Base-by-base conservation (phyloP, 2,888 invertebrate genomes). In the Tipula vernalis region DNA sequence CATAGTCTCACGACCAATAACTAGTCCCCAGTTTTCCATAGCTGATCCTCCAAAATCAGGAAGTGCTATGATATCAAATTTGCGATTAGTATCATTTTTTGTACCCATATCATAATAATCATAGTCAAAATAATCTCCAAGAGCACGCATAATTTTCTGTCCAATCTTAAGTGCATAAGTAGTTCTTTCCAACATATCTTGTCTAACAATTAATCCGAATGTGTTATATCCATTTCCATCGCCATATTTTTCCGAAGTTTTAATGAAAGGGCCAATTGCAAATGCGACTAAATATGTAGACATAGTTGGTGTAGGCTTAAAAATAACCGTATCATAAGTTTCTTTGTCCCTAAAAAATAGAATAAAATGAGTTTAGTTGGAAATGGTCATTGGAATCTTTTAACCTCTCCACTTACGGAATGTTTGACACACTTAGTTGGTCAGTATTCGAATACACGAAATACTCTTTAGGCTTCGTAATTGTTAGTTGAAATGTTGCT, bases 1-100 rank as follows among this genome's bases (percentile, higher is more conserved):
- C 0, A 94, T 93, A 0, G 94, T 94, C 39, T 87, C 36, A 5
- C 57, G 90, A 87, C 91, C 91, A 2, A 96, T 96, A 42, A 97
- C 95, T 84, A 98, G 91, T 5, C 98, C 98, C 98, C 98, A 98
- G 90, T 98, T 98, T 90, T 98, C 98, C 97, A 98, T 98, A 71
- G 97, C 98, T 28, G 96, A 96, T 88, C 95, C 95, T 41, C 94
- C 93, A 89, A 97, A 97, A 89, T 97, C 96, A 0, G 97, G 96
- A 10, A 98, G 94, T 0, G 96, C 96, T 1, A 95, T 95, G 95
- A 98, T 96, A 90, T 98, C 98, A 89, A 96, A 93, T 91, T 98
- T 97, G 0, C 95, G 94, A 28, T 97, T 89, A 0, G 95, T 93
- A 8, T 41, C 42, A 0, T 41, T 12, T n/a, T n/a, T 51, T 15